These are phyloP conservation scores for Rhyacophila evoluta DNA, from an alignment of 2,888 invertebrate genomes.

Conservation along the genomic window DNA sequence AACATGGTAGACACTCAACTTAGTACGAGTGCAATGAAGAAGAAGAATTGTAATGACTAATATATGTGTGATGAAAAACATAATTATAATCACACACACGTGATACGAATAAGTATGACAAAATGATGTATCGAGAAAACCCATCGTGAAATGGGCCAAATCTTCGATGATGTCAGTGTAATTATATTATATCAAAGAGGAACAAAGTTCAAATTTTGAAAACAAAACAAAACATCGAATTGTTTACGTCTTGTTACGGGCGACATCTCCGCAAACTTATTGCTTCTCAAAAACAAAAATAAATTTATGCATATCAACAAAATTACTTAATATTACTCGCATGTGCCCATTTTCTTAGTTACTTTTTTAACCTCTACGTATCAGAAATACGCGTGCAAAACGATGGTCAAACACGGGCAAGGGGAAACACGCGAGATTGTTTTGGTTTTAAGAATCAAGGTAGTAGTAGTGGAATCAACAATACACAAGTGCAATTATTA, in stretches of 20 bases:
- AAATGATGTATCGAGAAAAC: neutral
- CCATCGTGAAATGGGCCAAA: neutral
- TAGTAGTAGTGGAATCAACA: no score
- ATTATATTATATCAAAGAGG: no score
- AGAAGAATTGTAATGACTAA: no score
- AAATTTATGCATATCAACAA: neutral
- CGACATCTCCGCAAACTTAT: neutral
- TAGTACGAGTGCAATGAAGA: no score
- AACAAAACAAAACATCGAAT: neutral
- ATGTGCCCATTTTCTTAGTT: neutral
- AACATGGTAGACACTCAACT: no score
- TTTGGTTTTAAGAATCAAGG: no score
- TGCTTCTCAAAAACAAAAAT: neutral
- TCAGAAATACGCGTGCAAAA: neutral
- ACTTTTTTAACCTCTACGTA: constrained; percentile 1
- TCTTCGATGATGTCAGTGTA: neutral
- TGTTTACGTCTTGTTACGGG: neutral
- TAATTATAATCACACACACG: no score
- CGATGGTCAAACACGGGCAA: neutral
- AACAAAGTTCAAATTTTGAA: neutral
- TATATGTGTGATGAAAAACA: no score
- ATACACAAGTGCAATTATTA: no score
- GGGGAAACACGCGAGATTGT: no score
- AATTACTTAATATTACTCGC: neutral
- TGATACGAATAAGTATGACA: no score